Conservation (phyloP, 1,140 invertebrate genomes). For the Lepidostoma basale region DNA sequence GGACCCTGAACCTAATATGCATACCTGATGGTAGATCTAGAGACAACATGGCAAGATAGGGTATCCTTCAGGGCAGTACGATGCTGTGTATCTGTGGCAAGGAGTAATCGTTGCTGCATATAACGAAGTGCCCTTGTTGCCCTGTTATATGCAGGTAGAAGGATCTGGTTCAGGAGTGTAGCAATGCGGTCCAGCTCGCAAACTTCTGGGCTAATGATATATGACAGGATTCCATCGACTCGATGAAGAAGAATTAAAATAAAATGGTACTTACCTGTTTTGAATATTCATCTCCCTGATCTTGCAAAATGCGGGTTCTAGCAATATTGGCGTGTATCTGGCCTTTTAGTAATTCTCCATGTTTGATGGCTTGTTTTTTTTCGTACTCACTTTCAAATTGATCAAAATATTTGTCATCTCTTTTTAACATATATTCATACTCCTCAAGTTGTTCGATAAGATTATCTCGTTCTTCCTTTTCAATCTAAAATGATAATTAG, state of each 20-base stretch:
- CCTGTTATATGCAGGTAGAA: no score
- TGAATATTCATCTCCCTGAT: constrained; percentile 22
- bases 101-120: no score
- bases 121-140: no score
- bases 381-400: not conserved
- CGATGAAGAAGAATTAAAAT: not conserved
- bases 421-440: constrained; percentile 24
- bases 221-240: no score
- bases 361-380: constrained; percentile 18
- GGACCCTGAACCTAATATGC: no score
- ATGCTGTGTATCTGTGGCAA: no score
- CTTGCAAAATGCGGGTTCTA: constrained; percentile 5
- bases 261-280: constrained; percentile 22
- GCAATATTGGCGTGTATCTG: constrained; percentile 32
- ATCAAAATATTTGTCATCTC: not conserved
- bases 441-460: constrained; percentile 32
- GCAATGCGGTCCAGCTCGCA: no score
- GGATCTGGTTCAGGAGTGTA: no score
- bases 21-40: no score
- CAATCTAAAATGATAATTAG: constrained; percentile 9
- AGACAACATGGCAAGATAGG: no score
- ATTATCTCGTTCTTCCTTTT: constrained; percentile 21
- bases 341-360: constrained; percentile 14
- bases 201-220: no score
- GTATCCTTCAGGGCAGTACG: no score